Percentiles rank a stretch among this genome's conserved stretches.
These are phyloP conservation scores for Agrypnus murinus DNA, from an alignment of 2,888 invertebrate genomes.

Conservation along the genomic window DNA sequence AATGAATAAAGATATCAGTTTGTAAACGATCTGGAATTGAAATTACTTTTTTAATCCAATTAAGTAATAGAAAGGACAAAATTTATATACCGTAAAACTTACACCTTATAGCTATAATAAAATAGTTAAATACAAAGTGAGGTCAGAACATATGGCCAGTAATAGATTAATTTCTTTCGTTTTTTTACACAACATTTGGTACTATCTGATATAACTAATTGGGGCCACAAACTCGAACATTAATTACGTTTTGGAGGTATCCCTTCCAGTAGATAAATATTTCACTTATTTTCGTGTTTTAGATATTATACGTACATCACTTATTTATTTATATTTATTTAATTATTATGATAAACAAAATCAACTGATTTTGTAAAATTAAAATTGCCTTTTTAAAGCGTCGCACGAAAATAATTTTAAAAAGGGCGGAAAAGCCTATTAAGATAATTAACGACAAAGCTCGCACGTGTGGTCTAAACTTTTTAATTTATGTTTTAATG, in stretches of 20 bases:
- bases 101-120: slow-evolving; percentile 51
- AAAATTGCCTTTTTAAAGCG: no score
- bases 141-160: slow-evolving; percentile 51
- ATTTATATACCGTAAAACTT: slow-evolving; percentile 47
- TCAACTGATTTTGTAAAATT: no score
- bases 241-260: slow-evolving; percentile 47
- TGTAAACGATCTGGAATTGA: slow-evolving; percentile 37
- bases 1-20: slow-evolving; percentile 36
- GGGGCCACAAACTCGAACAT: slow-evolving; percentile 52
- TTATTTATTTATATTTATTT: slow-evolving; percentile 34
- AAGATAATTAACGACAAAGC: slow-evolving; percentile 22
- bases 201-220: slow-evolving; percentile 55
- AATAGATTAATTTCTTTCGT: slow-evolving; percentile 52
- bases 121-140: slow-evolving; percentile 43
- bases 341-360: slow-evolving; percentile 33
- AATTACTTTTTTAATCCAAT: slow-evolving; percentile 47
- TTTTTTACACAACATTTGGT: slow-evolving; percentile 56
- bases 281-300: slow-evolving; percentile 47
- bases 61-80: slow-evolving; percentile 47
- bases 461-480: slow-evolving; percentile 31
- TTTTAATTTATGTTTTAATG: slow-evolving; percentile 31
- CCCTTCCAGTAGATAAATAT: slow-evolving; percentile 39
- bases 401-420: not conserved
- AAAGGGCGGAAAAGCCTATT: slow-evolving; percentile 4
- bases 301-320: slow-evolving; percentile 28